A percentile compares a stretch with the other conserved stretches of the same genome.
Evolutionary conservation across 64 coral and sea anemone species (phyloP).

Genomic region (Astreopora myriophthalma): DNA sequence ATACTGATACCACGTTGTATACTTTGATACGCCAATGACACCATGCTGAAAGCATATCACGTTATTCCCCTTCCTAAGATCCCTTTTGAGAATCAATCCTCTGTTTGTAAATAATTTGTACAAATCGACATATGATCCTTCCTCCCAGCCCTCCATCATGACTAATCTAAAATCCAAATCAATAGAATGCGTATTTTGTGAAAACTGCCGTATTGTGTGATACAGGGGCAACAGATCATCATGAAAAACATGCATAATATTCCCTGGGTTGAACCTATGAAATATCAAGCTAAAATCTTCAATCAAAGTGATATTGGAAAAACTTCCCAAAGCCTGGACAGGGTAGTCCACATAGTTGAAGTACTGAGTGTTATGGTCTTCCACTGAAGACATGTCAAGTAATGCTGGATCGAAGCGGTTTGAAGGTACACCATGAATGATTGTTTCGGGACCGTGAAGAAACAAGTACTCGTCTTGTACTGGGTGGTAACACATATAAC

Average conservation of each 20-base stretch:
- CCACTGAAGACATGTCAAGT: slow-evolving; percentile 87
- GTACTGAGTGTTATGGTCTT: slow-evolving; percentile 90
- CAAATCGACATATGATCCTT: slow-evolving; percentile 68
- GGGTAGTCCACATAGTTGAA: slow-evolving; percentile 93
- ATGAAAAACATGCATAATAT: slow-evolving; percentile 96
- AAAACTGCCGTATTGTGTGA: slow-evolving; percentile 77
- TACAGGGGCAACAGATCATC: slow-evolving; percentile 93
- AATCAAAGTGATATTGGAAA: slow-evolving; percentile 66
- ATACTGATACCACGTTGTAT: slow-evolving; percentile 97
- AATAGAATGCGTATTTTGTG: neutral
- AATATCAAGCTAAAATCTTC: slow-evolving; percentile 80
- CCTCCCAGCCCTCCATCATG: slow-evolving; percentile 87
- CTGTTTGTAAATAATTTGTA: slow-evolving; percentile 88
- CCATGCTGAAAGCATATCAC: slow-evolving; percentile 88
- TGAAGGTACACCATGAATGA: slow-evolving; percentile 80
- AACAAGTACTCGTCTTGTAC: slow-evolving; percentile 81
- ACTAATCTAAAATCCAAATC: slow-evolving; percentile 63
- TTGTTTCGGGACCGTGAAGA: slow-evolving; percentile 76
- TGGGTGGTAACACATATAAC: slow-evolving; percentile 83
- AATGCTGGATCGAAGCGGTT: slow-evolving; percentile 84
- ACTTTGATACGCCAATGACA: slow-evolving; percentile 91
- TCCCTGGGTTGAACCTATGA: slow-evolving; percentile 91
- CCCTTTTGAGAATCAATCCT: slow-evolving; percentile 27
- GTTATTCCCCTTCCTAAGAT: slow-evolving; percentile 45
- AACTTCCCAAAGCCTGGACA: slow-evolving; percentile 30